Conservation (phyloP, 2,888 invertebrate genomes). For the Megamerina dolium region DNA sequence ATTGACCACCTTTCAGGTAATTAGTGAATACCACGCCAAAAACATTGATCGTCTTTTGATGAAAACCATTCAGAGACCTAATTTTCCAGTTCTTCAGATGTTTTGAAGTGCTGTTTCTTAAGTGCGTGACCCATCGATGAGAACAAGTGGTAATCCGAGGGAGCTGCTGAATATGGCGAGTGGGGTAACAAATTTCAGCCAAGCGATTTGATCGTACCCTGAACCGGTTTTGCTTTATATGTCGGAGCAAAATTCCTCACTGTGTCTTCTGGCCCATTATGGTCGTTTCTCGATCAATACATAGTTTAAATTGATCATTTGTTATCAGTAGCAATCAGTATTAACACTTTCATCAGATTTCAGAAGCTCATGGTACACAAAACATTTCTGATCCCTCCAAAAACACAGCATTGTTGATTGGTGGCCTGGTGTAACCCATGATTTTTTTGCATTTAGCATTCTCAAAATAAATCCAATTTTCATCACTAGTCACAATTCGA, state of each 20-base stretch:
- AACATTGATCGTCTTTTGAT: too few species aligned
- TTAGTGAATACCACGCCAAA: too few species aligned
- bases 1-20: too few species aligned
- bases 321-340: background rate
- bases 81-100: too few species aligned
- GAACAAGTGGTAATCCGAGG: too few species aligned
- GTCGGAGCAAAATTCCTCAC: background rate
- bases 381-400: background rate
- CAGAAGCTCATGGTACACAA: background rate
- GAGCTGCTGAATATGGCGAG: too few species aligned
- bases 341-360: background rate
- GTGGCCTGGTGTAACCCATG: background rate
- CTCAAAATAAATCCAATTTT: background rate
- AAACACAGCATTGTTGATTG: background rate
- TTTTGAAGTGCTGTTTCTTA: too few species aligned
- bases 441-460: background rate
- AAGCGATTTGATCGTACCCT: too few species aligned
- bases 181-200: too few species aligned
- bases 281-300: background rate
- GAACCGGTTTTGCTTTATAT: background rate
- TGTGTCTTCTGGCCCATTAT: background rate
- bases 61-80: too few species aligned
- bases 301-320: background rate
- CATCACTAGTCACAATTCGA: background rate
- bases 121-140: too few species aligned